Evolutionary conservation across 1,140 invertebrate species (phyloP).

Genomic region (Teleopsis dalmanni): DNA sequence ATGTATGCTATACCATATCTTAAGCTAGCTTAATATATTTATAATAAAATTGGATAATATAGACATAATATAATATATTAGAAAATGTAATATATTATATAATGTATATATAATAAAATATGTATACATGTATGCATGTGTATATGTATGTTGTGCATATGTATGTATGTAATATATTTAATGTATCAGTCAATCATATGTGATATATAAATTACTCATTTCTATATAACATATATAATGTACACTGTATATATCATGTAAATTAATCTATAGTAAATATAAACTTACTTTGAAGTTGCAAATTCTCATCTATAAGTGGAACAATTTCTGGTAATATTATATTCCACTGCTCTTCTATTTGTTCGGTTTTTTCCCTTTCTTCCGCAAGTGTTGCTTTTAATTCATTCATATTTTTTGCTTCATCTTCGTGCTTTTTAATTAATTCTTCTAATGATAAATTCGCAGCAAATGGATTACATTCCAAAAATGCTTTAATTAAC

Average conservation of each 20-base stretch:
- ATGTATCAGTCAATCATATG: too few species aligned
- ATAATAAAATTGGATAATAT: background rate
- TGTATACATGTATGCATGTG: too few species aligned
- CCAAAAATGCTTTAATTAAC: constrained; percentile 63
- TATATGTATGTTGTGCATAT: too few species aligned
- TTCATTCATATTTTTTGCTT: constrained; percentile 52
- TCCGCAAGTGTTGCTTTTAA: constrained; percentile 49
- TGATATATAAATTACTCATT: too few species aligned
- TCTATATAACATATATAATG: too few species aligned
- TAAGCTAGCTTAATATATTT: too few species aligned
- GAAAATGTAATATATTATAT: background rate
- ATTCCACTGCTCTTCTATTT: constrained; percentile 44
- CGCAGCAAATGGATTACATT: constrained; percentile 67
- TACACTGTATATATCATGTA: background rate
- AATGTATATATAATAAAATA: too few species aligned
- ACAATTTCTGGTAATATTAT: constrained; percentile 41
- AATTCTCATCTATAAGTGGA: constrained; percentile 41
- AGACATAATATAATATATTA: background rate
- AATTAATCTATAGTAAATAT: too few species aligned
- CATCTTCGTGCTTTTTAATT: constrained; percentile 50
- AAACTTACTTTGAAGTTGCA: constrained; percentile 29
- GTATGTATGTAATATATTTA: too few species aligned
- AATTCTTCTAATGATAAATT: constrained; percentile 53
- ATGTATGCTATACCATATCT: too few species aligned
- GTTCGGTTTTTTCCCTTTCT: constrained; percentile 37